Evolutionary conservation across 2,113 vertebrate genomes (phyloP).

Genomic region (Saccopteryx bilineata): DNA sequence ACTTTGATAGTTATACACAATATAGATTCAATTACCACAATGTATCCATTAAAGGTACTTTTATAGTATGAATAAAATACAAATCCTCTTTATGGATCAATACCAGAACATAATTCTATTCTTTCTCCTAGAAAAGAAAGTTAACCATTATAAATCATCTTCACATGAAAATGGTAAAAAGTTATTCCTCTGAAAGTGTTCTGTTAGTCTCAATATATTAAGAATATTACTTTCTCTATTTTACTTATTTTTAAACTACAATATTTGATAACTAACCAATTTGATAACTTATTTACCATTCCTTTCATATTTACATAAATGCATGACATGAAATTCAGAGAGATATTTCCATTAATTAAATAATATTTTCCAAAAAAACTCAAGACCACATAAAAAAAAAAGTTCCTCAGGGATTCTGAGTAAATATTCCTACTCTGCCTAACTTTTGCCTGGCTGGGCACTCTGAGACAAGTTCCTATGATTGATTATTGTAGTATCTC

Average conservation of each 20-base stretch:
- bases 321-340: conserved; percentile 1
- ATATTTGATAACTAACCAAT: conserved; percentile 1
- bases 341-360: conserved; percentile 77
- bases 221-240: conserved; percentile 59
- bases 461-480: conserved; percentile 87
- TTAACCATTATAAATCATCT: conserved; percentile 88
- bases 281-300: conserved; percentile 19
- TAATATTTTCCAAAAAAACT: conserved; percentile 72
- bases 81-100: conserved; percentile 91
- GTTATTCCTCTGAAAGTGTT: conserved; percentile 77
- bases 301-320: conserved; percentile 70
- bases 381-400: conserved; percentile 65
- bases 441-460: conserved; percentile 91
- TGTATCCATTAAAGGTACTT: conserved; percentile 91
- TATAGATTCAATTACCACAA: conserved; percentile 91
- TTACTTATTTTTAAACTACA: conserved; percentile 67
- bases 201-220: conserved; percentile 72
- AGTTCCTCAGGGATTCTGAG: conserved; percentile 68
- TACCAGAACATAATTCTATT: conserved; percentile 90
- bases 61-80: conserved; percentile 92
- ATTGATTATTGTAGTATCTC: conserved; percentile 91
- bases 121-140: conserved; percentile 89
- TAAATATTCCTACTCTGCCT: conserved; percentile 77
- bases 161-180: conserved; percentile 79
- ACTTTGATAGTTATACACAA: conserved; percentile 89